phyloP scores from a whole-genome alignment of 2,113 vertebrate species.

The Struthio camelus region DNA sequence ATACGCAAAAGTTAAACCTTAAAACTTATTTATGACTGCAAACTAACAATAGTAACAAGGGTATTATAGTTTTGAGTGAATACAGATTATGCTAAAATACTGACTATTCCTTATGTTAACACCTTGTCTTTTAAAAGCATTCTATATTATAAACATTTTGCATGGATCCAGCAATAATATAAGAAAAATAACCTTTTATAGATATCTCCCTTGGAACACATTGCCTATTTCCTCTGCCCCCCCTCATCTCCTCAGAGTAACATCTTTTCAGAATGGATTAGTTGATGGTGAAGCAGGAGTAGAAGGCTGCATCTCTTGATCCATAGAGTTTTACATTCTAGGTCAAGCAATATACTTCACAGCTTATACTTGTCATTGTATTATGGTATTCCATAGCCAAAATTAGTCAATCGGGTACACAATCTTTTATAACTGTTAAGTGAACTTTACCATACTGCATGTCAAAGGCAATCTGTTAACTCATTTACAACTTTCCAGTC shows the following conservation, averaged over 20 bases:
- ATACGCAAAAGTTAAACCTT: background rate
- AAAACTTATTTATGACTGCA: background rate
- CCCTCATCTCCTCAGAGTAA: background rate
- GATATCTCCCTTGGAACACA: background rate
- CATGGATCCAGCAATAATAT: background rate
- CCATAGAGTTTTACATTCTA: background rate
- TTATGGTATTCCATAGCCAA: background rate
- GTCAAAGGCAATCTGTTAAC: background rate
- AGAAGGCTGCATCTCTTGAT: background rate
- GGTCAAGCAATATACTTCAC: background rate
- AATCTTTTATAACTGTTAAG: background rate
- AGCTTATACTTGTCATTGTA: background rate
- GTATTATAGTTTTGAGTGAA: background rate
- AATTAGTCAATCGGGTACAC: background rate
- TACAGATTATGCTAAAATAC: background rate
- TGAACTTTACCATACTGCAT: background rate
- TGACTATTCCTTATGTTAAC: background rate
- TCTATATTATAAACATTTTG: background rate
- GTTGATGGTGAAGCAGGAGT: background rate
- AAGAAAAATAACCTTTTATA: background rate
- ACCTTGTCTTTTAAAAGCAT: background rate
- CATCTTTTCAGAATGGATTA: background rate
- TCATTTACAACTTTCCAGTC: background rate
- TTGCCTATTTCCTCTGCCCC: background rate
- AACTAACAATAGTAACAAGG: background rate